Percentiles rank a stretch among this genome's conserved stretches.
These are phyloP conservation scores for Capitella teleta DNA, from an alignment of 1,140 invertebrate genomes.

Conservation along the genomic window DNA sequence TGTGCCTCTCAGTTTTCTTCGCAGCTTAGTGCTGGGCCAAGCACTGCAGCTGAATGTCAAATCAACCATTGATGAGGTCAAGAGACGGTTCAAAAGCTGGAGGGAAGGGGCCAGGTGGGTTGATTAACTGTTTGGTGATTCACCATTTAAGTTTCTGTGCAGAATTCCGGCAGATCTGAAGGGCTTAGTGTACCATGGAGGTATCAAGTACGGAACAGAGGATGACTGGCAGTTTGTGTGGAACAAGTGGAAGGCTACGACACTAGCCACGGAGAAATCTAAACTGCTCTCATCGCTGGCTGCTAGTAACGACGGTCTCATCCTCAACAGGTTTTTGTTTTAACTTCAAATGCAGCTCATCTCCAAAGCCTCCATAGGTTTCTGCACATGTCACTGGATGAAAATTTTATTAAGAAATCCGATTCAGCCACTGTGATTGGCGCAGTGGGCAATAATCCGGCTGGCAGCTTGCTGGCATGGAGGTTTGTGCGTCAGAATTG, in stretches of 20 bases:
- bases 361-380: slow-evolving; percentile 40
- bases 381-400: slow-evolving; percentile 54
- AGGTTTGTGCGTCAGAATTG: slow-evolving; percentile 62
- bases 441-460: slow-evolving; percentile 56
- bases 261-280: slow-evolving; percentile 52
- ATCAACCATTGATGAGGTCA: too few species aligned
- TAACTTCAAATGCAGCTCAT: too few species aligned
- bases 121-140: too few species aligned
- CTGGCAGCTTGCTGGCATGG: slow-evolving; percentile 60
- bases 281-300: slow-evolving; percentile 60
- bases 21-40: too few species aligned
- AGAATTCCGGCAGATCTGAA: neutral
- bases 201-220: slow-evolving; percentile 55
- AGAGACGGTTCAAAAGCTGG: too few species aligned
- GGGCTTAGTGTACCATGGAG: slow-evolving; percentile 59
- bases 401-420: slow-evolving; percentile 50
- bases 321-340: slow-evolving; percentile 52
- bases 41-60: too few species aligned
- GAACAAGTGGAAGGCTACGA: slow-evolving; percentile 52
- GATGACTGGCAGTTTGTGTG: slow-evolving; percentile 63
- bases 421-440: slow-evolving; percentile 57
- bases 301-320: slow-evolving; percentile 56
- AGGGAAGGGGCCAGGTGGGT: too few species aligned
- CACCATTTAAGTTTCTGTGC: neutral
- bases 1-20: too few species aligned